Conservation (phyloP, 2,113 vertebrate species). For the Isichthys henryi region DNA sequence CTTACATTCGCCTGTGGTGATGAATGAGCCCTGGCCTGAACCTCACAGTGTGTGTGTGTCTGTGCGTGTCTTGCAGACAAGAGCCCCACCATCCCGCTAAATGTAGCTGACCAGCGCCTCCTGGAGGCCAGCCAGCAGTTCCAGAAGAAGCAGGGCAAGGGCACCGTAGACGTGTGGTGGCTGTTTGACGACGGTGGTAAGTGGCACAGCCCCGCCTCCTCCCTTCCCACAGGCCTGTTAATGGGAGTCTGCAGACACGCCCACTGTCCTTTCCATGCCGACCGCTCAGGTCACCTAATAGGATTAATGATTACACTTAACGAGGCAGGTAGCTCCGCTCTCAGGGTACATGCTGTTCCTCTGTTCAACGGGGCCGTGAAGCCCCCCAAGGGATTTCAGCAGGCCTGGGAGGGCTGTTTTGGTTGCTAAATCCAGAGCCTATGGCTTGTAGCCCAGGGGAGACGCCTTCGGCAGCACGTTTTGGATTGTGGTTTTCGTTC, state of each 20-base stretch:
- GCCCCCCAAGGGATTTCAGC: not conserved
- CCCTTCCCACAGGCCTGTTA: not conserved
- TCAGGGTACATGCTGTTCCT: not conserved
- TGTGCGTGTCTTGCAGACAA: conserved; percentile 44
- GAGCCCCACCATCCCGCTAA: conserved; percentile 68
- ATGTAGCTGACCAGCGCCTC: conserved; percentile 79
- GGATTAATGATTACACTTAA: conserved; percentile 11
- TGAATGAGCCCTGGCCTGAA: not conserved
- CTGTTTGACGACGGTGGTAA: conserved; percentile 96
- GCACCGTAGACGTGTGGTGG: conserved; percentile 97
- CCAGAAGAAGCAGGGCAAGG: conserved; percentile 91
- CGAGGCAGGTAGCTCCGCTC: not conserved
- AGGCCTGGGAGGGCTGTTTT: not conserved
- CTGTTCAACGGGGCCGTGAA: not conserved
- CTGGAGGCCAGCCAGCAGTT: conserved; percentile 89
- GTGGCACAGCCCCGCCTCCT: not conserved
- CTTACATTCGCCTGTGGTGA: not conserved
- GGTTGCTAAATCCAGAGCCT: not conserved
- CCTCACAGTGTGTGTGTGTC: conserved; percentile 4
- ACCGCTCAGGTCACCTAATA: not conserved
- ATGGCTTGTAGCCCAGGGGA: not conserved
- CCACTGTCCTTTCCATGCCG: not conserved
- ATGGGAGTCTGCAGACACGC: not conserved
- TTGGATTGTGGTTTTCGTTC: not conserved
- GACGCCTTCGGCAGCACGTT: not conserved